Evolutionary conservation across 2,888 invertebrate genomes (phyloP).

Genomic region (Aquatica leii): DNA sequence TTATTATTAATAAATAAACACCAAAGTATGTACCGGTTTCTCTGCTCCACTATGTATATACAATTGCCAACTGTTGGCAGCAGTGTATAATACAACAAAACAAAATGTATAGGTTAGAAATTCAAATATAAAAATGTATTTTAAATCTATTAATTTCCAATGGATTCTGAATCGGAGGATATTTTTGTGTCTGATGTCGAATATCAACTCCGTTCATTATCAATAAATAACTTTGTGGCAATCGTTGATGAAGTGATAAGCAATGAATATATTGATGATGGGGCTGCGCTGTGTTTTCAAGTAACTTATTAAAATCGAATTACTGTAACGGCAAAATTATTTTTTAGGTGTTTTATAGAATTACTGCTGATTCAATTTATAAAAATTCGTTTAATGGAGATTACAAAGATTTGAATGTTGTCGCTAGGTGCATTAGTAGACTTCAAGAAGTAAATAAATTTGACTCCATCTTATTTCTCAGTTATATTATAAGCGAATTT

Average conservation of each 20-base stretch:
- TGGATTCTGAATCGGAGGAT: too few species aligned
- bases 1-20: too few species aligned
- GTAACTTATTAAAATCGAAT: background rate
- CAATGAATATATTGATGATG: slow-evolving; percentile 8
- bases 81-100: too few species aligned
- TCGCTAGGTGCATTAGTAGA: slow-evolving; percentile 4
- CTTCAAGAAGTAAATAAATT: slow-evolving; percentile 24
- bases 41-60: too few species aligned
- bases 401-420: background rate
- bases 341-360: slow-evolving; percentile 19
- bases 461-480: slow-evolving; percentile 13
- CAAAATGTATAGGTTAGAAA: too few species aligned
- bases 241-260: slow-evolving; percentile 4
- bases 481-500: slow-evolving; percentile 16
- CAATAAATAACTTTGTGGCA: background rate
- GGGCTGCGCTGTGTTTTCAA: slow-evolving; percentile 7
- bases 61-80: too few species aligned
- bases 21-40: too few species aligned
- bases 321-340: background rate
- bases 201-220: background rate
- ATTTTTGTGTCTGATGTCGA: slow-evolving; percentile 6
- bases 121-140: too few species aligned
- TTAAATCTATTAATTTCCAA: too few species aligned
- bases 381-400: slow-evolving; percentile 6
- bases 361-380: slow-evolving; percentile 8